These are phyloP conservation scores for Meteorus colon DNA, from an alignment of 2,888 invertebrate genomes.

Conservation along the genomic window DNA sequence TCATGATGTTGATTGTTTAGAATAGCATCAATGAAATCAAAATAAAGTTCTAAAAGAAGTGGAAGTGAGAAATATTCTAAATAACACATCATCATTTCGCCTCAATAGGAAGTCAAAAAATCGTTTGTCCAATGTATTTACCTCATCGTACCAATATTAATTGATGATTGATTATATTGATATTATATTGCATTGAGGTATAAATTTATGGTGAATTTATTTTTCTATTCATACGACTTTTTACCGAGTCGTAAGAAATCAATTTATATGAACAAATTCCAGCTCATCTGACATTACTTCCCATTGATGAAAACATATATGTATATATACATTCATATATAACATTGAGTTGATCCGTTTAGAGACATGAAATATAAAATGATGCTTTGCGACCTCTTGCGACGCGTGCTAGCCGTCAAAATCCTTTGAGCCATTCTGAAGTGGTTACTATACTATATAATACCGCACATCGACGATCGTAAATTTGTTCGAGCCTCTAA, in stretches of 20 bases:
- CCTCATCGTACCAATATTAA: no score
- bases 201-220: not conserved
- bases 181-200: no score
- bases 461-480: constrained; percentile 52
- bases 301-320: not conserved
- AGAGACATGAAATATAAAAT: constrained; percentile 14
- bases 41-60: no score
- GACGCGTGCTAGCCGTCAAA: constrained; percentile 53
- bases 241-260: not conserved
- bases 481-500: constrained; percentile 71
- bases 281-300: not conserved
- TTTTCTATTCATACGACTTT: not conserved
- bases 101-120: no score
- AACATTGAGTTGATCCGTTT: no score
- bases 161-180: no score
- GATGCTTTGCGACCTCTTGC: constrained; percentile 18
- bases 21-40: no score
- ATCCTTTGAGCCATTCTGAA: constrained; percentile 41
- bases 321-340: not conserved
- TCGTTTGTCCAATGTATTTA: no score
- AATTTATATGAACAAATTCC: not conserved
- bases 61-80: no score
- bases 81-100: no score
- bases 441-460: constrained; percentile 40
- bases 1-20: no score